Evolutionary conservation across 1,140 invertebrate genomes (phyloP), one percentile per base, ranked within the genome.

Genomic region (Drosophila erecta): DNA sequence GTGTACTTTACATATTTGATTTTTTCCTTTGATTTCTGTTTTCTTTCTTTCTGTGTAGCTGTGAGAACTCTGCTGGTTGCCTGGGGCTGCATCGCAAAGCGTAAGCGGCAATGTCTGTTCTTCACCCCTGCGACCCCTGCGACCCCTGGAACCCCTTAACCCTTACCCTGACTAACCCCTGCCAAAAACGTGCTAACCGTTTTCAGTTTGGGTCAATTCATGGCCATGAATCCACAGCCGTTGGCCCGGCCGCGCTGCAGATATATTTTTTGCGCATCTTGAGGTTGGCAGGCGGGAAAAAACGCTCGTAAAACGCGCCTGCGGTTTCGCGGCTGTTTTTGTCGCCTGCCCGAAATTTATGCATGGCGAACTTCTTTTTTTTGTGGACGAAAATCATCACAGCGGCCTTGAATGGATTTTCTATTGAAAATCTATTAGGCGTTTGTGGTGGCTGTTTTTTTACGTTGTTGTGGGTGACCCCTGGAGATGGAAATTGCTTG

Each of bases 21-120:
- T 27, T 41, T 64, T 14, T 56, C 15, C 17, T 58, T 41, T 66
- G 14, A 24, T 15, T 33, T 70, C 8, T 53, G 12, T 46, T 7
- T 61, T 51, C 43, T 37, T 17, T 37, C 51, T 49, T 22, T 44
- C 66, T 47, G 67, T 62, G 24, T 56, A 86, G 83, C 59, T 37
- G 27, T 81, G 61, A 51, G 38, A 59, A 69, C 41, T 37, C 70
- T 86, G 12, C 75, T 81, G 40, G 15, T 86, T 37, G 53, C 75
- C 75, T 81, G 61, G 79, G 64, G 62, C 61, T 86, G 83, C 20
- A 40, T 87, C 20, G 46, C 69, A 38, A 86, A 81, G 50, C 75
- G 83, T 86, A 87, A 86, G 83, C 81, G 59, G 64, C 71, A 61
- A 33, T 41, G 49, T 73, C 61, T 55, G 33, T 58, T 30, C 43